These are phyloP conservation scores for Acipenser oxyrinchus DNA, from an alignment of 2,797 vertebrate species.

Conservation along the genomic window DNA sequence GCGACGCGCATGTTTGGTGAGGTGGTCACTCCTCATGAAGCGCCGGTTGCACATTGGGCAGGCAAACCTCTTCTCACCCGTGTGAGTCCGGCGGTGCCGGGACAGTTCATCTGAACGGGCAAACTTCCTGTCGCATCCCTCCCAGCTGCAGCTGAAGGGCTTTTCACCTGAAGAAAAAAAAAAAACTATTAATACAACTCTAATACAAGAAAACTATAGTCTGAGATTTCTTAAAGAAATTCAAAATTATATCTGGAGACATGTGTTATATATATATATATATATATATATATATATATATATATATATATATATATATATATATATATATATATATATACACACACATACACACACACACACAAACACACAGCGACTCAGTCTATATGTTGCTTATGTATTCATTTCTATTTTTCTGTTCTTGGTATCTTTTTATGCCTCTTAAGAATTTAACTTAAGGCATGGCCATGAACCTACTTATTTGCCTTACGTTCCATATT, in stretches of 20 bases:
- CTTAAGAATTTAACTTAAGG: background rate
- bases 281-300: too few relatives aligned
- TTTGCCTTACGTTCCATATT: too few relatives aligned
- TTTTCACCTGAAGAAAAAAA: constrained; percentile 67
- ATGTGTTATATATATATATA: too few relatives aligned
- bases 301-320: too few relatives aligned
- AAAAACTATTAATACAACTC: background rate
- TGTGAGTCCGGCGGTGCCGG: constrained; percentile 80
- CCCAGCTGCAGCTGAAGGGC: constrained; percentile 84
- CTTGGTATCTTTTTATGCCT: background rate
- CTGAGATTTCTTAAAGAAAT: too few relatives aligned
- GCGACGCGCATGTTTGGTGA: constrained; percentile 76
- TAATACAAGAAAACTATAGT: too few relatives aligned
- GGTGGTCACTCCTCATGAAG: constrained; percentile 91
- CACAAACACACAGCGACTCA: too few relatives aligned
- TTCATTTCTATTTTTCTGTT: too few relatives aligned
- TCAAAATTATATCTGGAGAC: too few relatives aligned
- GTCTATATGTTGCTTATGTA: too few relatives aligned
- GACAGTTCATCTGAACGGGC: constrained; percentile 87
- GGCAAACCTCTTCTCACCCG: constrained; percentile 82
- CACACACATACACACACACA: too few relatives aligned
- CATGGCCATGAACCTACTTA: background rate
- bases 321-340: too few relatives aligned
- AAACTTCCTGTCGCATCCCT: constrained; percentile 76
- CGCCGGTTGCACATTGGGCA: constrained; percentile 77